Percentiles rank a stretch among this genome's conserved stretches.
Evolutionary conservation across 2,113 vertebrate species (phyloP).

Genomic region (Periophthalmodon schlosseri): DNA sequence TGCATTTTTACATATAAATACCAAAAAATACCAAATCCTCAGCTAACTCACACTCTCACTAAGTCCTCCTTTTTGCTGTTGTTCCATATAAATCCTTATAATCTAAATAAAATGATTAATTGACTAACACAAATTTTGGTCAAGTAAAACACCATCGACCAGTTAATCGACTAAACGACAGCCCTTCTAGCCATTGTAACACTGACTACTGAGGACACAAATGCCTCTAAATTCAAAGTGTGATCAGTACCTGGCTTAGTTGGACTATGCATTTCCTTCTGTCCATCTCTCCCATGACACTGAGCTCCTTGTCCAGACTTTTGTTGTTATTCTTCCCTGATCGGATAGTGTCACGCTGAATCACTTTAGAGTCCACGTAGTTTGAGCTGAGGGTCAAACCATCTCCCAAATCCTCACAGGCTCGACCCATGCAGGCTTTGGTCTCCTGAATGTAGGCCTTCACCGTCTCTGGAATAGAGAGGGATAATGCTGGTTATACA

Average conservation of each 20-base stretch:
- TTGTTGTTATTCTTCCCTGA: slow-evolving; percentile 76
- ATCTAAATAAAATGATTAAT: too few species aligned
- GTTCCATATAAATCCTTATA: too few species aligned
- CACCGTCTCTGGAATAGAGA: slow-evolving; percentile 74
- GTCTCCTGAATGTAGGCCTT: slow-evolving; percentile 70
- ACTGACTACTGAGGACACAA: too few species aligned
- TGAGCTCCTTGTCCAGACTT: slow-evolving; percentile 80
- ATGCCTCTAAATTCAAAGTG: too few species aligned
- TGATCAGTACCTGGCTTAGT: slow-evolving; percentile 55
- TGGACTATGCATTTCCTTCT: slow-evolving; percentile 62
- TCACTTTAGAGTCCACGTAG: slow-evolving; percentile 78
- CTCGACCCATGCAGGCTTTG: slow-evolving; percentile 69
- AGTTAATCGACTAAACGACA: too few species aligned
- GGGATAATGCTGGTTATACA: background rate
- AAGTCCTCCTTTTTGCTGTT: too few species aligned
- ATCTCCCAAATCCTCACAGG: slow-evolving; percentile 58
- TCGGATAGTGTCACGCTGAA: slow-evolving; percentile 72
- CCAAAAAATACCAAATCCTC: too few species aligned
- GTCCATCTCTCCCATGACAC: slow-evolving; percentile 75
- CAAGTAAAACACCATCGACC: too few species aligned
- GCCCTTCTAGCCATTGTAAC: too few species aligned
- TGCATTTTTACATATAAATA: too few species aligned
- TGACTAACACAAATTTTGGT: too few species aligned
- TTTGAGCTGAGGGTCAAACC: slow-evolving; percentile 69
- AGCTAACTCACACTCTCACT: too few species aligned